Evolutionary conservation across 1,140 invertebrate species (phyloP).

Genomic region (Cydia pomonella): DNA sequence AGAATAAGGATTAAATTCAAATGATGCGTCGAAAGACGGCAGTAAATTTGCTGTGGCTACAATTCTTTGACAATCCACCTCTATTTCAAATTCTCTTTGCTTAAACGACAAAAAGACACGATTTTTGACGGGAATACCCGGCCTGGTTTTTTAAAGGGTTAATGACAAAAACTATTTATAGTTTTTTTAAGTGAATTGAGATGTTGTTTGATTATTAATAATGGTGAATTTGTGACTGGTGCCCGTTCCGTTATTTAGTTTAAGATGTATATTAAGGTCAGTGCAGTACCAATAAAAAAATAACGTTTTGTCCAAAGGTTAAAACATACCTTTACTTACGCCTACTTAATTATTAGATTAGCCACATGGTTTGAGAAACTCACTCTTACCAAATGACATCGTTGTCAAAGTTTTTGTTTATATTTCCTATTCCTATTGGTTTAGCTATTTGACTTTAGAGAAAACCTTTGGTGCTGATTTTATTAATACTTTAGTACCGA

Average conservation of each 20-base stretch:
- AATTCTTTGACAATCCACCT: too few relatives aligned
- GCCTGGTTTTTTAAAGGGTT: background rate
- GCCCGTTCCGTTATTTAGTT: background rate
- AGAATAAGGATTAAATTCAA: too few relatives aligned
- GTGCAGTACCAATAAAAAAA: background rate
- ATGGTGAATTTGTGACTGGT: background rate
- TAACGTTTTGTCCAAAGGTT: background rate
- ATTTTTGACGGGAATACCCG: background rate
- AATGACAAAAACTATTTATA: background rate
- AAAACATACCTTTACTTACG: too few relatives aligned
- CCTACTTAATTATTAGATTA: too few relatives aligned
- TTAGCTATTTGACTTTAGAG: background rate
- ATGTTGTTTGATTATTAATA: conserved; percentile 4
- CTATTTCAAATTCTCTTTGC: too few relatives aligned
- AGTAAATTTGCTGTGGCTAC: too few relatives aligned
- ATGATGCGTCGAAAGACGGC: too few relatives aligned
- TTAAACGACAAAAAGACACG: background rate
- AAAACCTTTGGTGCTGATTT: background rate
- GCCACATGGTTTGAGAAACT: too few relatives aligned
- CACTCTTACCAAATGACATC: too few relatives aligned
- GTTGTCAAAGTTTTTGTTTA: too few relatives aligned
- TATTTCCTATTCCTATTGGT: background rate
- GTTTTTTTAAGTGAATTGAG: too few relatives aligned
- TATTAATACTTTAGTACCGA: background rate
- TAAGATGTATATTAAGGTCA: background rate